phyloP scores from a whole-genome alignment of 2,113 vertebrate genomes.

The Oryzias curvinotus region DNA sequence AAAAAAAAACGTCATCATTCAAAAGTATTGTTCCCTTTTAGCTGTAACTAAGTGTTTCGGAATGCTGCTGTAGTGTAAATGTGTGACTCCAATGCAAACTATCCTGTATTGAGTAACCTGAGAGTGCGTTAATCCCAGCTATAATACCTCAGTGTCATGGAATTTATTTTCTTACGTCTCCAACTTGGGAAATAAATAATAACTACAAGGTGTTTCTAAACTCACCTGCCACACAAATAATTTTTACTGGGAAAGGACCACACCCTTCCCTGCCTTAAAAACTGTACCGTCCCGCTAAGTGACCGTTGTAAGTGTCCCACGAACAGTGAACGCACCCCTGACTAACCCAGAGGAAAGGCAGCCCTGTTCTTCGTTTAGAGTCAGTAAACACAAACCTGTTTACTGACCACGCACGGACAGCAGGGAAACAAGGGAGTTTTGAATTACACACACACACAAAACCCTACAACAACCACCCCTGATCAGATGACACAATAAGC shows the following conservation, averaged over 20 bases:
- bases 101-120: too few species aligned
- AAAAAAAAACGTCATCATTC: too few species aligned
- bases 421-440: conserved; percentile 50
- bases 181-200: too few species aligned
- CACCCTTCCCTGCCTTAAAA: conserved; percentile 51
- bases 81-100: too few species aligned
- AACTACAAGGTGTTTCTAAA: not conserved
- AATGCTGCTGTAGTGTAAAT: too few species aligned
- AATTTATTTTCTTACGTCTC: too few species aligned
- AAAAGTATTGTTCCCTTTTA: too few species aligned
- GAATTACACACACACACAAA: conserved; percentile 43
- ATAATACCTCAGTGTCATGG: too few species aligned
- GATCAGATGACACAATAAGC: conserved; percentile 28
- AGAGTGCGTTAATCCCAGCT: too few species aligned
- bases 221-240: not conserved
- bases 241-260: conserved; percentile 27
- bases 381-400: conserved; percentile 60
- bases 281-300: conserved; percentile 36
- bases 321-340: conserved; percentile 1
- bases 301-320: conserved; percentile 35
- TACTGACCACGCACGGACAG: conserved; percentile 24
- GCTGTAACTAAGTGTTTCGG: too few species aligned
- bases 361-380: conserved; percentile 25
- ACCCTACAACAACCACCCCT: conserved; percentile 31
- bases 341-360: conserved; percentile 9